These are phyloP conservation scores for Otolemur garnettii DNA, from an alignment of 2,113 vertebrate species.

Conservation along the genomic window DNA sequence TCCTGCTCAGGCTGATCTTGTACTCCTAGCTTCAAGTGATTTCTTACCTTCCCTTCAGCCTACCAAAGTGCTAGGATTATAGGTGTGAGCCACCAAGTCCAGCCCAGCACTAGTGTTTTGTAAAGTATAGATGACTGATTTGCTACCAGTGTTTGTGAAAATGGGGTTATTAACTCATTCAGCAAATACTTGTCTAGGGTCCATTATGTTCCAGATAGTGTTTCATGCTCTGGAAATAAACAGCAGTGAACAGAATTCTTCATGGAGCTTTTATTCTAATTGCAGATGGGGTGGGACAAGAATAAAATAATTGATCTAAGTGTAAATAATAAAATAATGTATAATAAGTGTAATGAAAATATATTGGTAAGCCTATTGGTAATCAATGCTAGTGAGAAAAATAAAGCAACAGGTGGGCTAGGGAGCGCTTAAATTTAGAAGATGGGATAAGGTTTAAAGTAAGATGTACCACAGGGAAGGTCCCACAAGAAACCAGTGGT, in stretches of 20 bases:
- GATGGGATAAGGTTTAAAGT: not conserved
- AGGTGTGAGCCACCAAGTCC: too few species aligned
- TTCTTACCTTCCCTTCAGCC: too few species aligned
- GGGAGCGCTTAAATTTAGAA: not conserved
- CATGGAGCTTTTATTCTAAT: constrained; percentile 36
- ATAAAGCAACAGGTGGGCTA: not conserved
- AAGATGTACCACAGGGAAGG: not conserved
- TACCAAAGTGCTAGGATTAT: too few species aligned
- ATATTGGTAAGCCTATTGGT: not conserved
- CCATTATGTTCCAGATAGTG: not conserved
- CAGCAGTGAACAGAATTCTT: not conserved
- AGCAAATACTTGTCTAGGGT: not conserved
- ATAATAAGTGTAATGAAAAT: not conserved
- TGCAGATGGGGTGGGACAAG: not conserved
- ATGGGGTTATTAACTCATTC: constrained; percentile 4
- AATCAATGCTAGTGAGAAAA: constrained; percentile 31
- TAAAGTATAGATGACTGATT: constrained; percentile 1
- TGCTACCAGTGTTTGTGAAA: not conserved
- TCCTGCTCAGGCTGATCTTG: too few species aligned
- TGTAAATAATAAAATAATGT: constrained; percentile 8
- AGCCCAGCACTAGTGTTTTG: not conserved
- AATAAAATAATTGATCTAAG: constrained; percentile 40
- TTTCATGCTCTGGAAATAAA: not conserved
- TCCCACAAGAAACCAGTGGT: not conserved
- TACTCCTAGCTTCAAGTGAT: too few species aligned